Evolutionary conservation across 2,113 vertebrate species (phyloP).

Genomic region (Ptilonorhynchus violaceus): DNA sequence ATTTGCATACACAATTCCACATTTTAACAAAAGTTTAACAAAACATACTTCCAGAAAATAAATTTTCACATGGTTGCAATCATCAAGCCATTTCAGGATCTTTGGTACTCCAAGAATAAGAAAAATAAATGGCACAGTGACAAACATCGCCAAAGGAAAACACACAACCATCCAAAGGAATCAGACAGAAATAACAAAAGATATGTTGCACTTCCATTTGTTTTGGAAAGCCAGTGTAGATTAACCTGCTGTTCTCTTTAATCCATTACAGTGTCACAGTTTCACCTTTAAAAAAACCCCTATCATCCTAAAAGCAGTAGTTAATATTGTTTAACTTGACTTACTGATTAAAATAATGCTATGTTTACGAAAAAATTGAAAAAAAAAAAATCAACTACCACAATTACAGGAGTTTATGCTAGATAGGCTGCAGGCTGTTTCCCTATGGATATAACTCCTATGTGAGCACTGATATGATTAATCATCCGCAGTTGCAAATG

Average conservation of each 20-base stretch:
- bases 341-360: constrained; percentile 68
- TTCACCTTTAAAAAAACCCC: constrained; percentile 48
- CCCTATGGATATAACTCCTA: constrained; percentile 39
- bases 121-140: constrained; percentile 70
- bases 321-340: constrained; percentile 61
- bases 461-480: constrained; percentile 46
- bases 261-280: constrained; percentile 54
- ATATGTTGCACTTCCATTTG: constrained; percentile 3
- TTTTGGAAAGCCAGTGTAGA: constrained; percentile 59
- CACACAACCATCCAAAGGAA: constrained; percentile 21
- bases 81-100: constrained; percentile 74
- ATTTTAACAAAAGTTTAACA: constrained; percentile 21
- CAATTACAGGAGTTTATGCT: constrained; percentile 50
- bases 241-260: constrained; percentile 32
- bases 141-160: constrained; percentile 39
- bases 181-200: constrained; percentile 26
- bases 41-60: constrained; percentile 31
- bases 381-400: constrained; percentile 4
- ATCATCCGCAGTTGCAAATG: constrained; percentile 34
- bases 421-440: constrained; percentile 47
- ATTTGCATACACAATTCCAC: constrained; percentile 1
- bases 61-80: constrained; percentile 33
- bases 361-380: constrained; percentile 3
- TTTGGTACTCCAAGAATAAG: constrained; percentile 76
- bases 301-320: constrained; percentile 64